Evolutionary conservation across 2,797 vertebrate species (phyloP).

Genomic region (Miichthys miiuy): DNA sequence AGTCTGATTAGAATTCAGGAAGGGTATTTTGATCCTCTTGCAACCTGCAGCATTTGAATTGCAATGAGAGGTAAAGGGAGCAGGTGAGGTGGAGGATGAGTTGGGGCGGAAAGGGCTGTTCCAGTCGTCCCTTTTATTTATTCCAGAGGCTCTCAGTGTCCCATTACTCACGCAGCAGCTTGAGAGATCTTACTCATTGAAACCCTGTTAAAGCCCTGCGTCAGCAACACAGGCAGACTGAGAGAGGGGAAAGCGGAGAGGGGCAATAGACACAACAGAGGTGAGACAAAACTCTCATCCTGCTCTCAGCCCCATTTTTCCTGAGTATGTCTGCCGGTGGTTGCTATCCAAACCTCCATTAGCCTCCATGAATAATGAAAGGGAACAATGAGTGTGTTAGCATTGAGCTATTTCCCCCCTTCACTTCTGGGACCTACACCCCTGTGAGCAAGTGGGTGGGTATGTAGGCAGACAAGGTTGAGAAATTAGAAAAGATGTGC

Average conservation of each 20-base stretch:
- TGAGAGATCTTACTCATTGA: constrained; percentile 77
- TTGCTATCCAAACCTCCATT: constrained; percentile 78
- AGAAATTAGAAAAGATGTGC: constrained; percentile 53
- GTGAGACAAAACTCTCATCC: constrained; percentile 69
- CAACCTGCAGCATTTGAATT: constrained; percentile 57
- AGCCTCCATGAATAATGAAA: constrained; percentile 81
- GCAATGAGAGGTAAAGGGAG: constrained; percentile 46
- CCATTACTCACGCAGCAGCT: constrained; percentile 76
- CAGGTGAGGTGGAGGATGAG: constrained; percentile 48
- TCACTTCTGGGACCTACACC: constrained; percentile 42
- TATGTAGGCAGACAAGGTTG: constrained; percentile 42
- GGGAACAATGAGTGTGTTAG: constrained; percentile 69
- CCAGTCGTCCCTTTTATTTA: constrained; percentile 64
- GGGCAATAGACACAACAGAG: constrained; percentile 64
- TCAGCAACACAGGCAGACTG: constrained; percentile 68
- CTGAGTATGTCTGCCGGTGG: constrained; percentile 57
- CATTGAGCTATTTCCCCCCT: constrained; percentile 47
- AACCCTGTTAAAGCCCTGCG: constrained; percentile 68
- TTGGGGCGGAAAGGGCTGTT: constrained; percentile 41
- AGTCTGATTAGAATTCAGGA: constrained; percentile 41
- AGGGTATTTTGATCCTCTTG: constrained; percentile 40
- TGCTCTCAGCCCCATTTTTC: constrained; percentile 65
- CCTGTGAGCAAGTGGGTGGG: constrained; percentile 53
- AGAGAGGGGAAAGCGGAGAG: constrained; percentile 23
- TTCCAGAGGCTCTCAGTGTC: constrained; percentile 67